Percentiles rank a stretch among this genome's conserved stretches.
These are phyloP conservation scores for Brachionus koreanus DNA, from an alignment of 1,140 invertebrate species.

Conservation along the genomic window DNA sequence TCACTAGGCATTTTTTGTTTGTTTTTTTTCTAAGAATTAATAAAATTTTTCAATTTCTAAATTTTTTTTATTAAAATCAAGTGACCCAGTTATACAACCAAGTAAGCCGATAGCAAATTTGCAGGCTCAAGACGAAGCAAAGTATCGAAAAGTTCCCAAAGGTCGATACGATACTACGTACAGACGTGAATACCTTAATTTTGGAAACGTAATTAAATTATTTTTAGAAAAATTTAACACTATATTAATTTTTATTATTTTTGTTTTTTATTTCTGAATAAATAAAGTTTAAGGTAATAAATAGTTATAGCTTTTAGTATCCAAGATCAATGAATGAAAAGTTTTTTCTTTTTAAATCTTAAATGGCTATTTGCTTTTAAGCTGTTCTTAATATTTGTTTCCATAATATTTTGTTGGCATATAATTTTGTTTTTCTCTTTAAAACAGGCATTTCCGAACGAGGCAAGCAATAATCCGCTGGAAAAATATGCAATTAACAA, in stretches of 20 bases:
- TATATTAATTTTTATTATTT: neutral
- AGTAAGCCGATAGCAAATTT: constrained; percentile 25
- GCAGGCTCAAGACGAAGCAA: constrained; percentile 21
- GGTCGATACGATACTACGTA: constrained; percentile 40
- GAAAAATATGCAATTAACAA: constrained; percentile 25
- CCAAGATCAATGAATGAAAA: too few relatives aligned
- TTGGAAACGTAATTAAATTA: constrained; percentile 14
- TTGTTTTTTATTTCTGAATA: neutral
- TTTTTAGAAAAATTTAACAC: neutral
- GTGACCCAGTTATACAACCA: constrained; percentile 32
- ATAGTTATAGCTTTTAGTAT: neutral
- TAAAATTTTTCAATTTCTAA: neutral
- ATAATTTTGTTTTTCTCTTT: neutral
- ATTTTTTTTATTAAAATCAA: neutral
- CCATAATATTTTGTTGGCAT: neutral
- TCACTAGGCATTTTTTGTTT: neutral
- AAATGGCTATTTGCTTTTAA: neutral
- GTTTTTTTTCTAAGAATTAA: neutral
- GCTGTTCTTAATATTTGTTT: neutral
- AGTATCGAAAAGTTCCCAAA: neutral
- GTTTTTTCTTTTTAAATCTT: neutral
- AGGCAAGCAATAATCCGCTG: neutral
- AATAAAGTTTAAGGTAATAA: constrained; percentile 7
- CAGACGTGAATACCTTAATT: constrained; percentile 36
- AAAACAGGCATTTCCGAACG: constrained; percentile 3